phyloP scores from a whole-genome alignment of 2,113 vertebrate species.

The Lota lota region DNA sequence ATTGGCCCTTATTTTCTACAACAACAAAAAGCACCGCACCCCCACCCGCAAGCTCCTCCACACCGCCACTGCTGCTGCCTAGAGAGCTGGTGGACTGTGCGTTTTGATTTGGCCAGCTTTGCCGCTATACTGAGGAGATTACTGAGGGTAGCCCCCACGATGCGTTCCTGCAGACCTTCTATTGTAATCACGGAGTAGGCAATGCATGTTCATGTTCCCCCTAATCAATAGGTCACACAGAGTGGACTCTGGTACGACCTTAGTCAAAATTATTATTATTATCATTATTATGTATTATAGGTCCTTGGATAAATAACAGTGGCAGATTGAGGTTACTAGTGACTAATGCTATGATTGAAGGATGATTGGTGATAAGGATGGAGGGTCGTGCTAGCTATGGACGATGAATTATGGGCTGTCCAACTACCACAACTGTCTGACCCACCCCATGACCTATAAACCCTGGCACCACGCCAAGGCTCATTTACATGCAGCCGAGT shows the following conservation, averaged over 20 bases:
- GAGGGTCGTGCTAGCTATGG: conserved; percentile 1
- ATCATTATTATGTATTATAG: conserved; percentile 19
- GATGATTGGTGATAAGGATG: conserved; percentile 10
- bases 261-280: conserved; percentile 24
- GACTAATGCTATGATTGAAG: conserved; percentile 22
- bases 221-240: conserved; percentile 6
- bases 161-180: conserved; percentile 14
- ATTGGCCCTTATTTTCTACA: conserved; percentile 66
- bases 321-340: conserved; percentile 19
- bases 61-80: conserved; percentile 33
- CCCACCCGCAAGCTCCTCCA: conserved; percentile 15
- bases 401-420: conserved; percentile 22
- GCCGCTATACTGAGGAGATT: conserved; percentile 31
- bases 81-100: conserved; percentile 31
- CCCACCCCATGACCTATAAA: background rate
- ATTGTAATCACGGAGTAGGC: conserved; percentile 18
- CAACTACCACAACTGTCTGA: conserved; percentile 15
- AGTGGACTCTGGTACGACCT: conserved; percentile 12
- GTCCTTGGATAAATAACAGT: conserved; percentile 12
- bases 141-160: background rate
- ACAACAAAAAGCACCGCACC: conserved; percentile 43
- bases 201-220: conserved; percentile 18
- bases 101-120: conserved; percentile 44
- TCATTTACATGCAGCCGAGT: conserved; percentile 15
- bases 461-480: background rate